Evolutionary conservation across 23 tunicate species (phyloP), one percentile per base, ranked within the genome.

Genomic region (Ascidia mentula): DNA sequence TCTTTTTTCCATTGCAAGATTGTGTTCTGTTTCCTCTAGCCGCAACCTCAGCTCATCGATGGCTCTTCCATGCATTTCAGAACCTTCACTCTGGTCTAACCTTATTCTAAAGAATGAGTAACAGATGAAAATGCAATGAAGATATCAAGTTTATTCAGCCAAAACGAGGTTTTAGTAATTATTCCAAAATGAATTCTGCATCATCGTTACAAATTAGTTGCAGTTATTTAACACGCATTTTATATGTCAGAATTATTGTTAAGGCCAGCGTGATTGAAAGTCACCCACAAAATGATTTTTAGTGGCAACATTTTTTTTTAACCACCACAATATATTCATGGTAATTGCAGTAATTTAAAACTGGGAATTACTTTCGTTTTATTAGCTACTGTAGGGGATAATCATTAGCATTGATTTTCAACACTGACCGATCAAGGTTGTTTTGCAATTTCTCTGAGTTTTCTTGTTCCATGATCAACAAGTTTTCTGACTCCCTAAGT

Each of bases 51-150:
- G 80, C 59, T 86, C 91, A 28, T 91, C 97, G 36, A 91, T 75
- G 2, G 97, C 89, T 30, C 89, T 80, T 35, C 90, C 90, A 60
- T 91, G 97, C 90, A 91, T 86, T 69, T 85, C 97, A 31, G 90
- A 80, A 31, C 97, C 97, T 60, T 89, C 97, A 59, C 87, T 85
- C 71, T 91, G 97, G 60, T 86, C 90, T 20, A 33, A 34, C 0
- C 82, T 38, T 1, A 91, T 60, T 72, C 97, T 91, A 69, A 31
- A 53, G 24, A 53, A 6, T n/a, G n/a, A n/a, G n/a, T n/a, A n/a
- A n/a, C n/a, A n/a, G n/a, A n/a, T n/a, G n/a, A n/a, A n/a, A 34
- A 26, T 73, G 77, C 31, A 26, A 34, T 17, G 36, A 73, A 26
- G 36, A 65, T 65, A 34, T 8, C 30, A 7, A 34, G 31, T 30